Evolutionary conservation across 92 coral and sea anemone genomes (phyloP), one percentile per base, ranked within the genome.

Genomic region (Metridium senile): DNA sequence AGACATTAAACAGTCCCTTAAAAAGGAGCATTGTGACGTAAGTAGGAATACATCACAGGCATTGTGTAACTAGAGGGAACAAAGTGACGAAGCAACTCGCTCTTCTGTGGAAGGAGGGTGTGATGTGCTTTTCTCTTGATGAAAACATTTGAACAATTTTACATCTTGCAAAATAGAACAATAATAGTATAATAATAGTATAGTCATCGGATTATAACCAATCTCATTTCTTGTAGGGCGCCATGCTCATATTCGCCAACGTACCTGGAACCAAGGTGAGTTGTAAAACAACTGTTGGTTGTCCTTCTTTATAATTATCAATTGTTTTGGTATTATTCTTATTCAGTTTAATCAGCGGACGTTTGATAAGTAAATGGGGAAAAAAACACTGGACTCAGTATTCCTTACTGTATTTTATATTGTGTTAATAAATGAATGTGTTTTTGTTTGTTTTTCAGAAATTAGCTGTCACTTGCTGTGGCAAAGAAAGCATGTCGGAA

Each of bases 231-330:
- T 23, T 63, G 20, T 19, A 94, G 98, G 90, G 91, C 21, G 91
- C 98, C 29, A 76, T 94, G 66, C 90, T 93, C 51, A 85, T 94
- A 66, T 93, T 93, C 70, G 97, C 98, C 1, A 94, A 94, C 68
- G 97, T 93, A 16, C 98, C 98, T 0, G 98, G 98, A 22, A 89
- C 97, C 46, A 94, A 94, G 94, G 98, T 94, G 66, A 69, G 62
- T 13, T 7, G 9, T 7, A 45, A 45, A 45, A 45, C 51, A 45
- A 45, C n/a, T n/a, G n/a, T n/a, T n/a, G n/a, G n/a, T n/a, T n/a
- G n/a, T n/a, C n/a, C n/a, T n/a, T n/a, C n/a, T n/a, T n/a, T n/a
- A n/a, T n/a, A n/a, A n/a, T n/a, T n/a, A n/a, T n/a, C n/a, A n/a
- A n/a, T n/a, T n/a, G n/a, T n/a, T n/a, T n/a, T n/a, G n/a, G n/a